phyloP scores from a whole-genome alignment of 1,140 invertebrate genomes.

The Drosophila rufa region DNA sequence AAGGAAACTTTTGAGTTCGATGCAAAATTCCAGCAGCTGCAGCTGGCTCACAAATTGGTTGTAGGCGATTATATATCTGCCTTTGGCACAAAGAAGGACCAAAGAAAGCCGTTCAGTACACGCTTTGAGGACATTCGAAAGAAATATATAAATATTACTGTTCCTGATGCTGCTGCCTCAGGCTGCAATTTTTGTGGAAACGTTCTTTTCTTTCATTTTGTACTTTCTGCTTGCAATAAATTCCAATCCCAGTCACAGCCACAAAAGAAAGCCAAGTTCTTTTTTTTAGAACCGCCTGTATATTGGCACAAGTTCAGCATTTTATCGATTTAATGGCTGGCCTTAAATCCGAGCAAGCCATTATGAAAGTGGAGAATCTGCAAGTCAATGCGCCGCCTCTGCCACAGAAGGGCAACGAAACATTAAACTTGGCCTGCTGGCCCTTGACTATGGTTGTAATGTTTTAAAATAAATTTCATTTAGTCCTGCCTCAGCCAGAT shows the following conservation, averaged over 20 bases:
- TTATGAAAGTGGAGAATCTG: background rate
- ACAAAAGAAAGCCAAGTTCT: background rate
- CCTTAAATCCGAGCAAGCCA: background rate
- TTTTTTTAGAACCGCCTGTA: background rate
- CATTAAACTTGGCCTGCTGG: slow-evolving; percentile 4
- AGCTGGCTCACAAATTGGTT: slow-evolving; percentile 3
- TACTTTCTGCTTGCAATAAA: slow-evolving; percentile 21
- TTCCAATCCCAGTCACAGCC: background rate
- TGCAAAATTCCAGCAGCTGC: slow-evolving; percentile 2
- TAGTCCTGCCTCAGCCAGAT: slow-evolving; percentile 29
- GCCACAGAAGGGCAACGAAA: background rate
- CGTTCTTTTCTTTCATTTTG: background rate
- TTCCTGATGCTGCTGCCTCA: slow-evolving; percentile 18
- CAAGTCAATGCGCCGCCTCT: background rate
- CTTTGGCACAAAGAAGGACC: slow-evolving; percentile 10
- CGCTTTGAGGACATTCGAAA: slow-evolving; percentile 25
- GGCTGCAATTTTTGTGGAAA: slow-evolving; percentile 23
- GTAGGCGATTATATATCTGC: slow-evolving; percentile 26
- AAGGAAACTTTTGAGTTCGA: background rate
- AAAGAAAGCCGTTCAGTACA: slow-evolving; percentile 9
- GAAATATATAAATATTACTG: slow-evolving; percentile 27
- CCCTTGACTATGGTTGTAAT: slow-evolving; percentile 10
- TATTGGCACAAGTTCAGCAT: slow-evolving; percentile 31
- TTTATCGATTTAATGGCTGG: slow-evolving; percentile 11
- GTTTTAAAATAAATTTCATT: slow-evolving; percentile 41